Evolutionary conservation across 2,888 invertebrate species (phyloP), one percentile per base, ranked within the genome.

Genomic region (Cyaniris semiargus): DNA sequence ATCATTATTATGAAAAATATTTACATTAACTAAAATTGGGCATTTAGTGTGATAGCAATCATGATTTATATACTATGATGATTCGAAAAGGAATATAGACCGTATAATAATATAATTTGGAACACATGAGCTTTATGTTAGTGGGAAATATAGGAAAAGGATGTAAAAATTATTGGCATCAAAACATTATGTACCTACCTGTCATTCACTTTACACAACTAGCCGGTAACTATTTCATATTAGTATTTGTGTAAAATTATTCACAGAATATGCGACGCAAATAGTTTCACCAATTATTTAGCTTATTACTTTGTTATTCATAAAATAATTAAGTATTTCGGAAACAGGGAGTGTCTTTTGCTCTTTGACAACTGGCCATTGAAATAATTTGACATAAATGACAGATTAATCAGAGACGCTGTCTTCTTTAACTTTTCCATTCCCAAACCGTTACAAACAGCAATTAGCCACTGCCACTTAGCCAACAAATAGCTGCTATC

Each of bases 111-210:
- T 21, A 60, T 60, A 60, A 38, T 38, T 1, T 23, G 21, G 7
- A 8, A 58, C 58, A 21, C 21, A 56, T 18, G n/a, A n/a, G 13
- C 60, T 13, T 60, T 21, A 44, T 21, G 60, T 31, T 27, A 18
- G 38, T 21, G 31, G 21, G 23, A 53, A 53, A 23, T 21, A 10
- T 44, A 1, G 21, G 72, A 72, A 23, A 23, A 72, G 44, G 72
- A 72, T 72, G 72, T 72, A 75, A 60, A 60, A 77, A 66, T 78
- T 27, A 44, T 48, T 74, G 18, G 74, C 27, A 74, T 74, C 27
- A 48, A 15, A 44, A 48, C 44, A 23, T 27, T 74, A 3, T 27
- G 38, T 74, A 74, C 74, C 74, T 74, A 74, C 74, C 74, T 74
- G 53, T 27, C 27, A 23, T 74, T 27, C 27, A 48, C 27, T 74